Evolutionary conservation across 1,140 invertebrate genomes (phyloP), one percentile per base, ranked within the genome.

Genomic region (Penaeus chinensis): DNA sequence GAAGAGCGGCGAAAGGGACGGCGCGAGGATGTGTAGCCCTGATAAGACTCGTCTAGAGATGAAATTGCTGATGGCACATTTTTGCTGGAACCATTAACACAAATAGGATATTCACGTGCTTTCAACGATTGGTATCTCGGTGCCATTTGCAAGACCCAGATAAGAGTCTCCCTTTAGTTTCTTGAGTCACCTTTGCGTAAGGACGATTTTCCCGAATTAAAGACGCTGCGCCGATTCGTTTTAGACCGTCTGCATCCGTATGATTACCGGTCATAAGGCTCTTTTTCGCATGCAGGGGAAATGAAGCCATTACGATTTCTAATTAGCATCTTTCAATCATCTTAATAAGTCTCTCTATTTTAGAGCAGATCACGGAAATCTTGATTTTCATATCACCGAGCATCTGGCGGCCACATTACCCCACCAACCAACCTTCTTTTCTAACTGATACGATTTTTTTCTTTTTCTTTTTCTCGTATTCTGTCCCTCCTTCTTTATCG

Each of bases 311-410:
- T 83, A 66, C 32, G 71, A 82, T 76, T 83, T 77, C 71, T 87
- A 87, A 87, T 87, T 87, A 87, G 80, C 86, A 66, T 87, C 86
- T 87, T 87, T 87, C 80, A 87, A 87, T 87, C 86, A 87, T 87
- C 80, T 87, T 87, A 87, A 87, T 83, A 87, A 87, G 60, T 66
- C 86, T 77, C 80, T 87, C 78, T 87, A 78, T 87, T 87, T 87
- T 87, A 87, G 86, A 77, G 61, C 86, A 78, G 74, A 87, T 87
- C 66, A 83, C 54, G 86, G 85, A 87, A 87, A 87, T 77, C 80
- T 87, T 78, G 78, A 54, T 22, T 47, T 18, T 63, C 71, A 74
- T 74, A 74, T 74, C 71, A 74, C 42, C 84, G 24, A 20, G 60
- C 76, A 61, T 60, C 71, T 27, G 47, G 60, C 24, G 60, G 42